Conservation (phyloP, 1,140 invertebrate genomes). For the Scaptomyza montana region DNA sequence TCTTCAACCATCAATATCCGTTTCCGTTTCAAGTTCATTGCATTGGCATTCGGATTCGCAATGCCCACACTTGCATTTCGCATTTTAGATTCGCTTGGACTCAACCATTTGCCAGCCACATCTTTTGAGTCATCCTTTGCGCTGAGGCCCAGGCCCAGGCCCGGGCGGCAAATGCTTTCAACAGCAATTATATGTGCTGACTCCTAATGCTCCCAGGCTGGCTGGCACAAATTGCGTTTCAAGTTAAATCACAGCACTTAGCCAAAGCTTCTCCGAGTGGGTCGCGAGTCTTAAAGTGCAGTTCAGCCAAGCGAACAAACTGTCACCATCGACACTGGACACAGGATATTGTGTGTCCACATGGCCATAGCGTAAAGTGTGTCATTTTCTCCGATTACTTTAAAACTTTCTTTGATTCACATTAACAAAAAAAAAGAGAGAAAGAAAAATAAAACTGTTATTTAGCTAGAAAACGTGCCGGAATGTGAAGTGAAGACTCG, state of each 20-base stretch:
- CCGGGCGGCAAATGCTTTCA: conserved; percentile 73
- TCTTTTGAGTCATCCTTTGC: conserved; percentile 29
- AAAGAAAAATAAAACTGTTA: conserved; percentile 2
- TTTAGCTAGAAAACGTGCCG: conserved; percentile 28
- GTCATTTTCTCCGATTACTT: conserved; percentile 57
- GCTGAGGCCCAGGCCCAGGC: conserved; percentile 9
- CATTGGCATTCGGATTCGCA: conserved; percentile 37
- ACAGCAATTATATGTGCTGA: conserved; percentile 78
- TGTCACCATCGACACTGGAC: conserved; percentile 34
- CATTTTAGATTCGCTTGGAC: conserved; percentile 25
- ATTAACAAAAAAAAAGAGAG: conserved; percentile 30
- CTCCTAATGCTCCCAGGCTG: conserved; percentile 24
- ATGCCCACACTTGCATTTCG: conserved; percentile 30
- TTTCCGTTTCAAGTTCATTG: conserved; percentile 73
- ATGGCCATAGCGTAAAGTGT: conserved; percentile 63
- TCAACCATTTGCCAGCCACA: conserved; percentile 58
- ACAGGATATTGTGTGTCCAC: conserved; percentile 78
- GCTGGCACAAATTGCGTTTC: conserved; percentile 65
- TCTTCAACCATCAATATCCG: conserved; percentile 83
- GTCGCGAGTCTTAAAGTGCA: conserved; percentile 61
- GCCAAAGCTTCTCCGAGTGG: conserved; percentile 46
- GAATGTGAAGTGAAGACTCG: conserved; percentile 18
- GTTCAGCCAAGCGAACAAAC: conserved; percentile 40
- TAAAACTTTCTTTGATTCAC: conserved; percentile 43
- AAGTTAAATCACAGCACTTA: conserved; percentile 66